Percentiles rank a stretch among this genome's conserved stretches.
Conservation (phyloP, 1,140 invertebrate species). For the Melipona quadrifasciata region DNA sequence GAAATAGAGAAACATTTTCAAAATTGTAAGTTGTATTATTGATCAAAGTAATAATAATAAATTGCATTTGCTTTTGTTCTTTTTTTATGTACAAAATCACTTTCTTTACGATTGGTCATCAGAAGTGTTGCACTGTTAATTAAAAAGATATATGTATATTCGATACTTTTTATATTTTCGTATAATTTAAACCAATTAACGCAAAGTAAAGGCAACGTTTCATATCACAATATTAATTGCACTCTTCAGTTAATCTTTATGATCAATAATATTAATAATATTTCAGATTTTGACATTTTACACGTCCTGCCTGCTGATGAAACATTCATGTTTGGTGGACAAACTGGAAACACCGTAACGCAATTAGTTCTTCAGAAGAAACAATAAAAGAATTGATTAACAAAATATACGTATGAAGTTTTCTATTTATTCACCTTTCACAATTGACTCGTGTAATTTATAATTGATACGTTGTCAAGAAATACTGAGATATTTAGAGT, state of each 20-base stretch:
- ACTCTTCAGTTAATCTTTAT: not conserved
- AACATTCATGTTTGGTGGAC: slow-evolving; percentile 92
- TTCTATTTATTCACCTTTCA: not conserved
- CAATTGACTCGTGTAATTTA: slow-evolving; percentile 17
- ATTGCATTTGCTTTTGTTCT: no score
- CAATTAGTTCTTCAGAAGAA: slow-evolving; percentile 82
- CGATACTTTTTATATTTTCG: no score
- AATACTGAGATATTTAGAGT: not conserved
- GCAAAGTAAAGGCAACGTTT: no score
- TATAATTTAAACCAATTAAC: no score
- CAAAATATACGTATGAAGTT: not conserved
- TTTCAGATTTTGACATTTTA: slow-evolving; percentile 84
- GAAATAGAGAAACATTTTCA: slow-evolving; percentile 90
- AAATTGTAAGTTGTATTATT: slow-evolving; percentile 76
- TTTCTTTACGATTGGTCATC: no score
- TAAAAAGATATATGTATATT: no score
- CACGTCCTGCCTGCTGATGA: slow-evolving; percentile 87
- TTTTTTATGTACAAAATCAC: no score
- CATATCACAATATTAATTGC: no score
- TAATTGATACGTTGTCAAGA: not conserved
- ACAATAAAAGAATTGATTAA: slow-evolving; percentile 6
- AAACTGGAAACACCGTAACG: slow-evolving; percentile 89
- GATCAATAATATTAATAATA: not conserved
- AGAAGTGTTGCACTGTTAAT: no score
- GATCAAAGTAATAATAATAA: not conserved